Evolutionary conservation across 1,140 invertebrate species (phyloP), one percentile per base, ranked within the genome.

Genomic region (Drosophila tsacasi): DNA sequence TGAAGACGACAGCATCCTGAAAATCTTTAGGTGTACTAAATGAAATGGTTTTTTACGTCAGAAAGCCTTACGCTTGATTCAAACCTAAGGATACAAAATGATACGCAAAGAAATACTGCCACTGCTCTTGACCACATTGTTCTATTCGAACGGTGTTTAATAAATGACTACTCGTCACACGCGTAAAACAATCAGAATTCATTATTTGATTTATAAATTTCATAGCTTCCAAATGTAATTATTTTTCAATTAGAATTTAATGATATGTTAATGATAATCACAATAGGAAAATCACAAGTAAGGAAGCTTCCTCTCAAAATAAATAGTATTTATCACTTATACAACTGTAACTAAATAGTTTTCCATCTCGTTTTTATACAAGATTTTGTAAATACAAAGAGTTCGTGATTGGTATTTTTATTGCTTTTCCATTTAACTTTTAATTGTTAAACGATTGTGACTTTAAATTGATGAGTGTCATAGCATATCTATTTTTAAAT

Each of bases 1-100:
- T 52, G 27, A 52, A 52, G 17, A 52, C 49, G 17, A 30, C 49
- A 30, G 25, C 25, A 52, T 52, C 49, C 49, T 52, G 21, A 0
- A 12, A 52, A 19, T 7, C n/a, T 19, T 30, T 12, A 19, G 30
- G 4, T 52, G 5, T 5, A 13, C 27, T 30, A 12, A 19, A 12
- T 52, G n/a, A 10, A 39, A 12, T 7, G 1, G 13, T 13, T 4
- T 30, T 52, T 19, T 1, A 1, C 12, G 19, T 52, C 10, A 6
- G 1, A 6, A 13, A 30, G 6, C 10, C 49, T 52, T 52, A 52
- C 25, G 30, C 3, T 30, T 52, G n/a, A 8, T 2, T 13, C 5
- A 12, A 30, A 19, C 15, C 25, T 19, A 19, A 52, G 17, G 8
- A 37, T 37, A 13, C 13, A 4, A 13, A 52, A 12, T 19, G 25